Percentiles rank a stretch among this genome's conserved stretches.
Evolutionary conservation across 2,888 invertebrate species (phyloP).

Genomic region (Orthosia gothica): DNA sequence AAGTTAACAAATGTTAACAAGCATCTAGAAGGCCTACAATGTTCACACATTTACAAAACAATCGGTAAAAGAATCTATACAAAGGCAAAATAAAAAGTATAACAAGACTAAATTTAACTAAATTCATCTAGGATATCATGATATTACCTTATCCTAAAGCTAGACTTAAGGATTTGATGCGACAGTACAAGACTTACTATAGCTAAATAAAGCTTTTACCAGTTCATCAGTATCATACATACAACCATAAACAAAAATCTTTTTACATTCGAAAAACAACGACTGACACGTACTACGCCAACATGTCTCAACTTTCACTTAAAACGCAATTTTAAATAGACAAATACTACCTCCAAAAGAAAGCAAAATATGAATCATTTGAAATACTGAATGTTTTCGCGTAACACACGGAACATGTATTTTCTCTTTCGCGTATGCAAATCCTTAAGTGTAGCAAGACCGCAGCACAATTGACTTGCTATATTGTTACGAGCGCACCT

Average conservation of each 20-base stretch:
- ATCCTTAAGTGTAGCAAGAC: conserved; percentile 38
- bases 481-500: conserved; percentile 64
- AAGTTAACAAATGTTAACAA: no score
- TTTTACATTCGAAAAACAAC: conserved; percentile 44
- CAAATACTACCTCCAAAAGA: conserved; percentile 84
- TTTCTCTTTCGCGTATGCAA: conserved; percentile 82
- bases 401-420: conserved; percentile 73
- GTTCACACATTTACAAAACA: no score
- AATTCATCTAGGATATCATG: conserved; percentile 22
- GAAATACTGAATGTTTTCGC: conserved; percentile 64
- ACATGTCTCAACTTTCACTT: conserved; percentile 85
- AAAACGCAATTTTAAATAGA: conserved; percentile 78
- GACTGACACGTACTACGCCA: conserved; percentile 76
- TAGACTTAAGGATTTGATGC: conserved; percentile 11
- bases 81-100: no score
- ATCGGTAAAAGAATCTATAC: no score
- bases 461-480: conserved; percentile 45
- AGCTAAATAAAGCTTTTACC: conserved; percentile 22
- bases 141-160: conserved; percentile 22
- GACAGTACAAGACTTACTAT: not conserved
- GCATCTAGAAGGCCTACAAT: no score
- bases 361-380: conserved; percentile 84
- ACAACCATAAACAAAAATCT: conserved; percentile 16
- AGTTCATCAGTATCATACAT: not conserved
- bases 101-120: no score